Conservation (phyloP, 37 sponge, comb jelly and placozoan species). For the Ianthella basta region DNA sequence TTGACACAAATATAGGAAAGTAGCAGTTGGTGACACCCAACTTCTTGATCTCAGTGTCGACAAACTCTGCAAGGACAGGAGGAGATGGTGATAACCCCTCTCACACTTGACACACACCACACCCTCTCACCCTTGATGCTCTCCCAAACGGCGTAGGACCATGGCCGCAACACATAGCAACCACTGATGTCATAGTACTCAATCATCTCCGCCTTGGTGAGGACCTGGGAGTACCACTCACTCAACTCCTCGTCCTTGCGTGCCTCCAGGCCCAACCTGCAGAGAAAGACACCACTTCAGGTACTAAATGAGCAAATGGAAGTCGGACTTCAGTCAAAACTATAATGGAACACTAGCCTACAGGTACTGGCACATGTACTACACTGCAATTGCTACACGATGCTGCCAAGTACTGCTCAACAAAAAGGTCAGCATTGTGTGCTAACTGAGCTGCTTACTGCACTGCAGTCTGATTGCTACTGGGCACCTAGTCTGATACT, state of each 20-base stretch:
- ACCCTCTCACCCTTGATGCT: slow-evolving; percentile 85
- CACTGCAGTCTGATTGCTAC: too few relatives aligned
- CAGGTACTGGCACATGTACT: too few relatives aligned
- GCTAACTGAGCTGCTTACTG: too few relatives aligned
- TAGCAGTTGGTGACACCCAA: slow-evolving; percentile 95
- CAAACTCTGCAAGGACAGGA: slow-evolving; percentile 62
- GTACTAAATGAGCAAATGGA: too few relatives aligned
- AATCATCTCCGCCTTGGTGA: slow-evolving; percentile 99
- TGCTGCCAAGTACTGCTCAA: too few relatives aligned
- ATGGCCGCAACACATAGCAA: slow-evolving; percentile 96
- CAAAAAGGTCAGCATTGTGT: too few relatives aligned
- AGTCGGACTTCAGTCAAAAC: too few relatives aligned
- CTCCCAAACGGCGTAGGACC: slow-evolving; percentile 98
- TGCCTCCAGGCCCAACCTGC: slow-evolving; percentile 90
- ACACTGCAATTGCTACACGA: too few relatives aligned
- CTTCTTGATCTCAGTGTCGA: slow-evolving; percentile 88
- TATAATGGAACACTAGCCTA: too few relatives aligned
- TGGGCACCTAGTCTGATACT: too few relatives aligned
- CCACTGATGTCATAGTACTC: slow-evolving; percentile 99
- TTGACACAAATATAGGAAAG: slow-evolving; percentile 99
- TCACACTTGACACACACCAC: too few relatives aligned
- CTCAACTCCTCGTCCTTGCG: slow-evolving; percentile 83
- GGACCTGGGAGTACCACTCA: slow-evolving; percentile 93
- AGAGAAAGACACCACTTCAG: background rate
- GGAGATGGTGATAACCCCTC: too few relatives aligned